phyloP scores from a whole-genome alignment of 2,113 vertebrate genomes.

The Malurus elegans region DNA sequence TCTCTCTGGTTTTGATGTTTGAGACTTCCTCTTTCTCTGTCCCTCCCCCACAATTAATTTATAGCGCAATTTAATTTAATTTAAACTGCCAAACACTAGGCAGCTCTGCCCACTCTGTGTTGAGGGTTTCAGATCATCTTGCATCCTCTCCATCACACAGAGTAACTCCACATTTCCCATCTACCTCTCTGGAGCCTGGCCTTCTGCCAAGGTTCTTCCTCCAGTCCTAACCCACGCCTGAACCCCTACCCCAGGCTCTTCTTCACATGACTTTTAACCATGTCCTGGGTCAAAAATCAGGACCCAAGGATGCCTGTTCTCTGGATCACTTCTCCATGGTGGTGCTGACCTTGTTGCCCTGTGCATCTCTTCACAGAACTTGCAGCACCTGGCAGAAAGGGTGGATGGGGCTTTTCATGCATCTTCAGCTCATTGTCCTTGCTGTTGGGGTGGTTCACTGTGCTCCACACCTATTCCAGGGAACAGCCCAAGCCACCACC shows the following conservation, averaged over 20 bases:
- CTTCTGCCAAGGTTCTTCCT: neutral
- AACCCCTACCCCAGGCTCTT: neutral
- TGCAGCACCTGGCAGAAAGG: neutral
- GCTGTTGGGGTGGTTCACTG: fast-evolving
- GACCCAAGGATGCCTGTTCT: neutral
- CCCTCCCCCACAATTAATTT: neutral
- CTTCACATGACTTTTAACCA: neutral
- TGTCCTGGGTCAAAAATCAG: neutral
- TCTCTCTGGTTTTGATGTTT: neutral
- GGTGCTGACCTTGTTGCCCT: neutral
- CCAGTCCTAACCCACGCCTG: neutral
- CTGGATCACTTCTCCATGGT: neutral
- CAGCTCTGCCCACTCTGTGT: neutral
- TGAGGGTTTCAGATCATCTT: neutral
- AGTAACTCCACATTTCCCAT: neutral
- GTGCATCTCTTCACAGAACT: neutral
- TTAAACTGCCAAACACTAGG: neutral
- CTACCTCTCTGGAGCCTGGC: neutral
- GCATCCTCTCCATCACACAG: neutral
- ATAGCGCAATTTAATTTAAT: neutral
- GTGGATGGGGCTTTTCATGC: neutral
- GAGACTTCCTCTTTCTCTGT: neutral
- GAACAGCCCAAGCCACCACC: neutral
- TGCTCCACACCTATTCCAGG: neutral
- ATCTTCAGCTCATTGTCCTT: neutral